A percentile compares a stretch with the other conserved stretches of the same genome.
phyloP scores from a whole-genome alignment of 2,888 invertebrate species.

The Zonitis immaculata region DNA sequence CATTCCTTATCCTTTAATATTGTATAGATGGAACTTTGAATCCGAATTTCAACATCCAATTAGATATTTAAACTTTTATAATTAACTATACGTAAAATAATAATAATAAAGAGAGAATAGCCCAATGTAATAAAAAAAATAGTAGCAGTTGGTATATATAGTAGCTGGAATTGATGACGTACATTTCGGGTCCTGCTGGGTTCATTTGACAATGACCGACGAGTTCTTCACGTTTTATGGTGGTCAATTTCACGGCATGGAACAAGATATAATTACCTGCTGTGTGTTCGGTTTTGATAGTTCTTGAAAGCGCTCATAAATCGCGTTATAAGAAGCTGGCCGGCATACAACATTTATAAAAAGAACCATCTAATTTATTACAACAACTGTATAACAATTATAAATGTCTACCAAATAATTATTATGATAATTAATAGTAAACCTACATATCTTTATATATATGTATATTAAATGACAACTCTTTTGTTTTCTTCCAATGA shows the following conservation, averaged over 20 bases:
- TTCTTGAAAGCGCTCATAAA: slow-evolving; percentile 26
- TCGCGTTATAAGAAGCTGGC: slow-evolving; percentile 21
- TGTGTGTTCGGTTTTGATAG: slow-evolving; percentile 32
- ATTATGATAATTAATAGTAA: no score
- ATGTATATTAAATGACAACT: not conserved
- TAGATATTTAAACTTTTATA: not conserved
- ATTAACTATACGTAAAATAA: not conserved
- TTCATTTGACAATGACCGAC: slow-evolving; percentile 19
- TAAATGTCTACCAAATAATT: no score
- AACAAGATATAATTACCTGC: slow-evolving; percentile 39
- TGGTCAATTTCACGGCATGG: slow-evolving; percentile 34
- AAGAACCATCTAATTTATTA: slow-evolving; percentile 27
- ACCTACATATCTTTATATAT: no score
- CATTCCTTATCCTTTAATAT: slow-evolving; percentile 41
- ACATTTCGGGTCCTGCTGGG: slow-evolving; percentile 16
- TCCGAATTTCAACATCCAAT: slow-evolving; percentile 9
- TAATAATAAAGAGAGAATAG: not conserved
- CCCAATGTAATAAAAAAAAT: not conserved
- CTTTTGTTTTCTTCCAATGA: no score
- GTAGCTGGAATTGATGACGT: slow-evolving; percentile 19
- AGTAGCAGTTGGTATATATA: no score
- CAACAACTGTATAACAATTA: slow-evolving; percentile 1
- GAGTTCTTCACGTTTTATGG: slow-evolving; percentile 27
- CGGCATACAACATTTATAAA: slow-evolving; percentile 13
- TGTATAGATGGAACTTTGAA: slow-evolving; percentile 31